phyloP scores from a whole-genome alignment of 2,113 vertebrate genomes.

The Hiodon alosoides region DNA sequence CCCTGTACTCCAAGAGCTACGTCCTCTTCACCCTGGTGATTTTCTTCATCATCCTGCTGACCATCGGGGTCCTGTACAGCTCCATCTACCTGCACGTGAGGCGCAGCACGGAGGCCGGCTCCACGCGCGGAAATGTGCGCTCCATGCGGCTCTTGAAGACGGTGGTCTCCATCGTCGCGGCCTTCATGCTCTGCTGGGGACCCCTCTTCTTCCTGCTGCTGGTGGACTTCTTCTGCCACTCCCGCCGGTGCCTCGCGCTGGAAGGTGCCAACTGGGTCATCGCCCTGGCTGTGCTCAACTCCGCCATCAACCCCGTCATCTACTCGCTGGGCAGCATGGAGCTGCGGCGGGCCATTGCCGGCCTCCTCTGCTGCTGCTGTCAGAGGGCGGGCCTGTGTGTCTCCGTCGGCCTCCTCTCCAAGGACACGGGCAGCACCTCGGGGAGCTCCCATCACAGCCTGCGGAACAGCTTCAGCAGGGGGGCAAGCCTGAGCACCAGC shows the following conservation, averaged over 20 bases:
- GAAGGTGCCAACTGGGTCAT: constrained; percentile 75
- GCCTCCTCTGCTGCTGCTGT: constrained; percentile 75
- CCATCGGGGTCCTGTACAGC: constrained; percentile 74
- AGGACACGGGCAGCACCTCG: constrained; percentile 72
- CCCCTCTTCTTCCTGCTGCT: constrained; percentile 83
- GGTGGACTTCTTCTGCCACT: constrained; percentile 72
- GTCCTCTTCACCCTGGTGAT: constrained; percentile 80
- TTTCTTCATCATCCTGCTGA: constrained; percentile 75
- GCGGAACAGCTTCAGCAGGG: constrained; percentile 74
- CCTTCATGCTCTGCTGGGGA: constrained; percentile 88
- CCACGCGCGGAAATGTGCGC: constrained; percentile 52
- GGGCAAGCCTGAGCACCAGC: constrained; percentile 51
- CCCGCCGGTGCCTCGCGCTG: constrained; percentile 55
- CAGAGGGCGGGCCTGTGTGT: constrained; percentile 49
- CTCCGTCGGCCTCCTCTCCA: constrained; percentile 33
- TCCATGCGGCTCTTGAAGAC: constrained; percentile 80
- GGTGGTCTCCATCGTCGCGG: constrained; percentile 77
- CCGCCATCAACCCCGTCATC: constrained; percentile 82
- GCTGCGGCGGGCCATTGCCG: constrained; percentile 69
- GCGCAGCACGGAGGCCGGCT: constrained; percentile 48
- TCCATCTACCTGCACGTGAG: constrained; percentile 83
- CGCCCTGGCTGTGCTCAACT: constrained; percentile 82
- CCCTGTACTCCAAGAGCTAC: constrained; percentile 86
- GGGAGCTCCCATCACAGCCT: constrained; percentile 66
- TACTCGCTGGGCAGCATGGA: constrained; percentile 83